Evolutionary conservation across 2,113 vertebrate species (phyloP).

Genomic region (Ariopsis seemanni): DNA sequence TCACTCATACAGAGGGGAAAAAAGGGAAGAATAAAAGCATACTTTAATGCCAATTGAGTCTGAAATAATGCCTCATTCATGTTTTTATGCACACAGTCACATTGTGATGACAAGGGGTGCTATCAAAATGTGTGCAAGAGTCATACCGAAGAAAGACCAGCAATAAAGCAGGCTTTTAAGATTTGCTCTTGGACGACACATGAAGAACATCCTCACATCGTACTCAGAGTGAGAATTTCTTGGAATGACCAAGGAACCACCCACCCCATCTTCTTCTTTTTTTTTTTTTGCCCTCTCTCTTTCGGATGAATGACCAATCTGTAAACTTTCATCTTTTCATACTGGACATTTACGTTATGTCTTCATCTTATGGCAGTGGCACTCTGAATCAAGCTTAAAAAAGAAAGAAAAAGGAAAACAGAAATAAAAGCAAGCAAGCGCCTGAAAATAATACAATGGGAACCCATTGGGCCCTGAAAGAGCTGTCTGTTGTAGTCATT

Average conservation of each 20-base stretch:
- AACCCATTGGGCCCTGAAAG: slow-evolving; percentile 56
- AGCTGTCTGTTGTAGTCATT: slow-evolving; percentile 58
- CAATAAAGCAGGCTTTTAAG: slow-evolving; percentile 30
- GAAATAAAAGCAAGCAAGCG: slow-evolving; percentile 24
- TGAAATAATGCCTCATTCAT: slow-evolving; percentile 71
- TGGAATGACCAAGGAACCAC: slow-evolving; percentile 35
- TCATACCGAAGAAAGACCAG: slow-evolving; percentile 74
- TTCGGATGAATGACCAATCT: slow-evolving; percentile 53
- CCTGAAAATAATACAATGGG: slow-evolving; percentile 46
- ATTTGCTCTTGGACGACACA: slow-evolving; percentile 41
- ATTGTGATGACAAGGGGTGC: slow-evolving; percentile 38
- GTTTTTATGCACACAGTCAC: slow-evolving; percentile 52
- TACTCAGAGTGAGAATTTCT: slow-evolving; percentile 23
- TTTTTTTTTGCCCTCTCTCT: slow-evolving; percentile 19
- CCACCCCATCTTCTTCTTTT: background rate
- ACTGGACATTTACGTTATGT: slow-evolving; percentile 51
- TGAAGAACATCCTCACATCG: slow-evolving; percentile 9
- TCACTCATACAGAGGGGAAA: slow-evolving; percentile 58
- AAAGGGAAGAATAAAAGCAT: slow-evolving; percentile 70
- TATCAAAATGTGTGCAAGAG: slow-evolving; percentile 75
- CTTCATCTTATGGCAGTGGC: slow-evolving; percentile 45
- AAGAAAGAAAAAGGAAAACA: slow-evolving; percentile 31
- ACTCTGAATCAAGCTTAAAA: slow-evolving; percentile 56
- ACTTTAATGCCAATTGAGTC: slow-evolving; percentile 81
- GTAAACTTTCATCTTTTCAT: slow-evolving; percentile 60